Evolutionary conservation across 2,888 invertebrate species (phyloP).

Genomic region (Meloe dianella): DNA sequence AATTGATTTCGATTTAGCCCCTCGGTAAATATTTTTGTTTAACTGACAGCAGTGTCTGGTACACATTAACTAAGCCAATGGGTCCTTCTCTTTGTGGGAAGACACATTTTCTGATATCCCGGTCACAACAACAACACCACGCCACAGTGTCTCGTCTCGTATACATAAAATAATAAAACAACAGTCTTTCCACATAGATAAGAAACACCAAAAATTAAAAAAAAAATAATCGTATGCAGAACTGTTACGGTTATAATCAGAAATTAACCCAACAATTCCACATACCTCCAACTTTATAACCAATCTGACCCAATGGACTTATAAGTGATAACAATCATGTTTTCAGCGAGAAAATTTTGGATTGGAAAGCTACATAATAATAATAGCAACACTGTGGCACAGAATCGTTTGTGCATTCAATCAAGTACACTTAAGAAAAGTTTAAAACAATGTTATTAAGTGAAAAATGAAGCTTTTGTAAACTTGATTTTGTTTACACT

Average conservation of each 20-base stretch:
- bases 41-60: constrained; percentile 62
- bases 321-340: neutral
- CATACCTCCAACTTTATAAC: constrained; percentile 20
- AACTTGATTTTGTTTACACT: constrained; percentile 6
- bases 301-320: constrained; percentile 28
- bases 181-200: constrained; percentile 83
- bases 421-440: no score
- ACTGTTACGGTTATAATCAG: no score
- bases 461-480: constrained; percentile 13
- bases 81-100: constrained; percentile 72
- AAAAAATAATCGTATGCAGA: constrained; percentile 39
- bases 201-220: constrained; percentile 61
- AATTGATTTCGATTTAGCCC: neutral
- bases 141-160: constrained; percentile 53
- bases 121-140: no score
- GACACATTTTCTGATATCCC: constrained; percentile 83
- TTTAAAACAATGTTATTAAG: no score
- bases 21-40: constrained; percentile 10
- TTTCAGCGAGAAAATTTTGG: neutral
- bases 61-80: constrained; percentile 67
- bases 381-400: constrained; percentile 24
- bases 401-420: neutral
- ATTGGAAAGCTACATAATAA: neutral
- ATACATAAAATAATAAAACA: constrained; percentile 61
- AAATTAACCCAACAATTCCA: constrained; percentile 16